A percentile compares a stretch with the other conserved stretches of the same genome.
Evolutionary conservation across 2,888 invertebrate species (phyloP).

Genomic region (Cremastinae sp.): DNA sequence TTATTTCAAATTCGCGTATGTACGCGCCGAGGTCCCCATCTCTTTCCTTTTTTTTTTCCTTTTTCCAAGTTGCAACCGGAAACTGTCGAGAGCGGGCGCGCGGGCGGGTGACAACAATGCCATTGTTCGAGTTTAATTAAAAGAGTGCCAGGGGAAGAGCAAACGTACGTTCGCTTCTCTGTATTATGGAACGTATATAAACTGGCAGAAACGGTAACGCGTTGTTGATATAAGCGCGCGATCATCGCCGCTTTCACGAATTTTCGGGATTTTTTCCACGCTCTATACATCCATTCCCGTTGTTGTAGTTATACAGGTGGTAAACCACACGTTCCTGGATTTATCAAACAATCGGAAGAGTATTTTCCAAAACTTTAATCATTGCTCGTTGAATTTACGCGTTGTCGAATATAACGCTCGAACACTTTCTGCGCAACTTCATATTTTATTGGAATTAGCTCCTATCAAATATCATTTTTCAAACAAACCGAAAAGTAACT

Average conservation of each 20-base stretch:
- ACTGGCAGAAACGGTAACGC: slow-evolving; percentile 21
- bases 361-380: slow-evolving; percentile 5
- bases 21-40: not conserved
- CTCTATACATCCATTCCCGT: slow-evolving; percentile 12
- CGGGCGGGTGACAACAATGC: slow-evolving; percentile 60
- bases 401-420: not conserved
- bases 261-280: slow-evolving; percentile 25
- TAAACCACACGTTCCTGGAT: slow-evolving; percentile 11
- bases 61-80: slow-evolving; percentile 51
- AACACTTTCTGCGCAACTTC: too few species aligned
- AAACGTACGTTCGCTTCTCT: slow-evolving; percentile 50
- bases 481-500: too few species aligned
- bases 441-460: too few species aligned
- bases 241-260: slow-evolving; percentile 34
- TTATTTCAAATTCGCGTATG: not conserved
- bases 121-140: slow-evolving; percentile 64
- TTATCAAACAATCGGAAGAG: slow-evolving; percentile 8
- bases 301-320: slow-evolving; percentile 2
- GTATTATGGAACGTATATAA: slow-evolving; percentile 24
- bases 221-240: slow-evolving; percentile 50
- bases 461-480: too few species aligned
- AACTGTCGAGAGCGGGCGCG: slow-evolving; percentile 51
- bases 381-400: not conserved
- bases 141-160: slow-evolving; percentile 59
- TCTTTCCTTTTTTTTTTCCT: not conserved